Conservation (phyloP, 2,888 invertebrate species). For the Dryadula phaetusa region DNA sequence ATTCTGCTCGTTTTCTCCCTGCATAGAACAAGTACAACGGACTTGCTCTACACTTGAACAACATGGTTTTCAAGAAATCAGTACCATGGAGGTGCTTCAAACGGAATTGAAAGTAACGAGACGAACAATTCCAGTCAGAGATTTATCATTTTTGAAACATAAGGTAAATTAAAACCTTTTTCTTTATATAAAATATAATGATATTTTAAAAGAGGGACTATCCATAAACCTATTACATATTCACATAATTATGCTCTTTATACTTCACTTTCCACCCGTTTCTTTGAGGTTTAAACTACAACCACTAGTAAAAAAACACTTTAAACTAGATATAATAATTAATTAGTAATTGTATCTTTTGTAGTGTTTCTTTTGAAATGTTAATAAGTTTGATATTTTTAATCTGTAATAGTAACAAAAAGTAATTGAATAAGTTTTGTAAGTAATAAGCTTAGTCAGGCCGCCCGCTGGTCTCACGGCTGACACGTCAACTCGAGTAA, state of each 20-base stretch:
- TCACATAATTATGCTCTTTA: too few species aligned
- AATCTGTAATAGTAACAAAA: background rate
- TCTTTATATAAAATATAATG: background rate
- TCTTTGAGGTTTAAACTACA: too few species aligned
- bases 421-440: conserved; percentile 5
- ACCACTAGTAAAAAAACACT: too few species aligned
- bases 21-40: conserved; percentile 99
- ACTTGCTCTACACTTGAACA: conserved; percentile 89
- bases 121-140: conserved; percentile 86
- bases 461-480: conserved; percentile 48
- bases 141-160: conserved; percentile 88
- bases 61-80: conserved; percentile 92
- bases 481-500: conserved; percentile 58
- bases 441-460: conserved; percentile 43
- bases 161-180: conserved; percentile 73
- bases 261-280: too few species aligned
- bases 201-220: too few species aligned
- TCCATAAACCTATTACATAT: too few species aligned
- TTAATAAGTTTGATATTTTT: background rate
- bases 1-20: conserved; percentile 98
- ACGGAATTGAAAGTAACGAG: conserved; percentile 89
- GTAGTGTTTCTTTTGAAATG: background rate
- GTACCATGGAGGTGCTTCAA: conserved; percentile 94
- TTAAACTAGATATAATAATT: too few species aligned
- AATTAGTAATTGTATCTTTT: too few species aligned